Evolutionary conservation across 2,113 vertebrate species (phyloP).

Genomic region (Saguinus midas): DNA sequence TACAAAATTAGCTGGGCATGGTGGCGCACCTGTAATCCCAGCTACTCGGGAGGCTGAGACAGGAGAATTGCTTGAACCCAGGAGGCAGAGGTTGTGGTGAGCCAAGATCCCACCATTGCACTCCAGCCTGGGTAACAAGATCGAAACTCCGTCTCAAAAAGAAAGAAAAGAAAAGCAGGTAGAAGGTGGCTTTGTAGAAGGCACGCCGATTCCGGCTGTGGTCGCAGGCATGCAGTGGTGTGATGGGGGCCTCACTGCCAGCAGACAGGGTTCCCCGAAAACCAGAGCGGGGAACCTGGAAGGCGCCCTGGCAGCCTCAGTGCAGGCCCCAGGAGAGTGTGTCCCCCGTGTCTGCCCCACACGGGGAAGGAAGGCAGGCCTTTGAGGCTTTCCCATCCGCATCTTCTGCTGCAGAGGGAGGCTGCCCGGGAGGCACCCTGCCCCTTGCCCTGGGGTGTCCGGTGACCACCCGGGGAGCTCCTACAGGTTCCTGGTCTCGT

Average conservation of each 20-base stretch:
- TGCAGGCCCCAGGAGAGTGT: fast-evolving
- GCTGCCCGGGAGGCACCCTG: not conserved
- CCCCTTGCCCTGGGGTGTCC: fast-evolving
- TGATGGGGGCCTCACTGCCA: not conserved
- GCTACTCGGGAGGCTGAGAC: no score
- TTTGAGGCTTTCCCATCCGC: not conserved
- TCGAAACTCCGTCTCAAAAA: no score
- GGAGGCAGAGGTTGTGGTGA: no score
- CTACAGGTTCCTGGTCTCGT: fast-evolving
- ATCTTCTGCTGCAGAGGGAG: no score
- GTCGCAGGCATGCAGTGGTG: not conserved
- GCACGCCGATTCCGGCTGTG: fast-evolving
- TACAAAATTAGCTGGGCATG: no score
- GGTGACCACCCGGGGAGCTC: fast-evolving
- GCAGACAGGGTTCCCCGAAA: not conserved
- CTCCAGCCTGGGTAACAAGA: no score
- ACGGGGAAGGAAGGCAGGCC: not conserved
- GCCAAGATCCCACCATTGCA: no score
- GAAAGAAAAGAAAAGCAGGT: not conserved
- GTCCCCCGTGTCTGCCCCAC: not conserved
- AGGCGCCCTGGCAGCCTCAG: not conserved
- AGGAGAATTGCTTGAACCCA: no score
- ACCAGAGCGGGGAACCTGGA: no score
- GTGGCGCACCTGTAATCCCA: no score
- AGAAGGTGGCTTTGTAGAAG: not conserved